Evolutionary conservation across 2,113 vertebrate genomes (phyloP), one percentile per base, ranked within the genome.

Genomic region (Columba livia): DNA sequence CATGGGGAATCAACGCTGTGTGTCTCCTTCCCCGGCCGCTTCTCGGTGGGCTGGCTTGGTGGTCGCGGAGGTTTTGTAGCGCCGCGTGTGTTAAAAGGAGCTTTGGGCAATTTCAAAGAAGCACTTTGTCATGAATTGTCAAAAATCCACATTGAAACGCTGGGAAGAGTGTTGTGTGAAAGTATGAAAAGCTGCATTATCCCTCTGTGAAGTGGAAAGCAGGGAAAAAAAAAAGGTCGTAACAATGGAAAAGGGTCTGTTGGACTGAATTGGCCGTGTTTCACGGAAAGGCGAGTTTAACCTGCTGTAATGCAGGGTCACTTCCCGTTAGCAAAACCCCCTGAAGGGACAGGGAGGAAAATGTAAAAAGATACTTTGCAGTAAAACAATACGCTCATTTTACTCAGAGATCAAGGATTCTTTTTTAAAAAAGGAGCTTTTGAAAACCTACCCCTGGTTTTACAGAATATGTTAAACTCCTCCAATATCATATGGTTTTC

Each of bases 241-340:
- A 78, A 90, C 75, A 86, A 72, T 84, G 85, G 85, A 23, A 17
- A 40, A 87, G 69, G 31, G 32, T 34, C 56, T 64, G 53, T 88
- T 91, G 84, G 93, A 42, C 92, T 89, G 94, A 93, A 74, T 26
- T 79, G 80, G 53, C 93, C 15, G 1, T 75, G 88, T 80, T 38
- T 92, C 50, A 44, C 58, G 91, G 91, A 81, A 94, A 91, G 78
- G 89, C 91, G 17, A 86, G 80, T 95, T 96, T 81, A 96, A 96
- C 95, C 94, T 95, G 94, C 84, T 79, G 57, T 67, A 90, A 93
- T 13, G 91, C 85, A 70, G 89, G 94, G 96, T 96, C 92, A 65
- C 83, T 92, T 96, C 93, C 95, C 81, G 77, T 96, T 95, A 96
- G 90, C 80, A 84, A 95, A 97, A 95, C 93, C 95, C 96, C 95